A percentile compares a stretch with the other conserved stretches of the same genome.
Conservation (phyloP, 1,140 invertebrate species). For the Augochlora pura region DNA sequence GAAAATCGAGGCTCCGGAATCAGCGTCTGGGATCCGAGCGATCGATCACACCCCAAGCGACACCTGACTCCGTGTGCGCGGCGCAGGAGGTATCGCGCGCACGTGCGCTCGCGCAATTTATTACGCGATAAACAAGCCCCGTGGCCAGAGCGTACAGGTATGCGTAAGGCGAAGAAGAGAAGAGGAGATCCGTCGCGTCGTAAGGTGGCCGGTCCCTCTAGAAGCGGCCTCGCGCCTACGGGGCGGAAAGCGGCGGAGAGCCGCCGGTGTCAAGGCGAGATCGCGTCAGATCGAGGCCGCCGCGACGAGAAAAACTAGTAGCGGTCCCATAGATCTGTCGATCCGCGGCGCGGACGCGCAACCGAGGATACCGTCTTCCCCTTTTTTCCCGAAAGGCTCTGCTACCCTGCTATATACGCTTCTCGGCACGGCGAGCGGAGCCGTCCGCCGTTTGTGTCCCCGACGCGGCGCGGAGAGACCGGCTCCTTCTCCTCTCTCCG, state of each 20-base stretch:
- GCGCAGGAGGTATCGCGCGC: constrained; percentile 25
- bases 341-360: constrained; percentile 20
- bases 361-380: constrained; percentile 20
- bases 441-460: constrained; percentile 5
- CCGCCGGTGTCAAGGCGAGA: constrained; percentile 40
- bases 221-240: constrained; percentile 2
- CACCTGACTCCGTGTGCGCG: constrained; percentile 10
- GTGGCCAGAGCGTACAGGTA: constrained; percentile 13
- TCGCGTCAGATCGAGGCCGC: constrained; percentile 67
- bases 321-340: constrained; percentile 69
- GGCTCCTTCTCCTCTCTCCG: not conserved
- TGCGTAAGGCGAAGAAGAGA: constrained; percentile 22
- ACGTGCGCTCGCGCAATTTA: constrained; percentile 62
- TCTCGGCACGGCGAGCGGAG: no score
- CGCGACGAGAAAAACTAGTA: constrained; percentile 70
- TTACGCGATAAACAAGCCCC: constrained; percentile 61
- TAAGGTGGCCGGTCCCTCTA: constrained; percentile 2
- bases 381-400: constrained; percentile 33
- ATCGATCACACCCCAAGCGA: constrained; percentile 46
- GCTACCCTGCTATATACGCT: constrained; percentile 11
- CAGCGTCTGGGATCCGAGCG: not conserved
- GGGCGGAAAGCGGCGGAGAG: constrained; percentile 28
- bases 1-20: not conserved
- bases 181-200: not conserved
- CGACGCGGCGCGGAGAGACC: not conserved